Conservation (phyloP, 2,113 vertebrate genomes). For the Gobio gobio region DNA sequence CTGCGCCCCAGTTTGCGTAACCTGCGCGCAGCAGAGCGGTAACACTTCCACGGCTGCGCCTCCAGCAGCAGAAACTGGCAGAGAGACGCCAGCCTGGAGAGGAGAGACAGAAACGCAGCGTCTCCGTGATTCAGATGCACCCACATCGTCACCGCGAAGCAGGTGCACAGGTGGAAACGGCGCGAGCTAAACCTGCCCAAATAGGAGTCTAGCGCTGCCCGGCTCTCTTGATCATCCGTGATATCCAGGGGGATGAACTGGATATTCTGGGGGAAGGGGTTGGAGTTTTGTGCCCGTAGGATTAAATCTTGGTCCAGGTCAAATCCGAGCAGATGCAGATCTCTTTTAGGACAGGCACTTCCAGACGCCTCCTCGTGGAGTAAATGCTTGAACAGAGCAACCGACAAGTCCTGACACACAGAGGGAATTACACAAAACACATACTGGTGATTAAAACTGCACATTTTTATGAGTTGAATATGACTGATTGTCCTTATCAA, state of each 20-base stretch:
- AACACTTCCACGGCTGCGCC: conserved; percentile 94
- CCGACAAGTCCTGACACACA: conserved; percentile 83
- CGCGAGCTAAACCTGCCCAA: conserved; percentile 74
- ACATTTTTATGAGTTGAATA: neutral
- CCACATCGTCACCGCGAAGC: conserved; percentile 97
- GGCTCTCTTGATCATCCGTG: conserved; percentile 72
- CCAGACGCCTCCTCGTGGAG: conserved; percentile 63
- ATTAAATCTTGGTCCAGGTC: conserved; percentile 87
- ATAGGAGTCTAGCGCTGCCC: conserved; percentile 71
- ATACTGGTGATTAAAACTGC: neutral
- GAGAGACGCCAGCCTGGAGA: conserved; percentile 79
- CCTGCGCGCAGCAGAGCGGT: conserved; percentile 87
- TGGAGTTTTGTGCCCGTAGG: conserved; percentile 77
- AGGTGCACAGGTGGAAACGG: conserved; percentile 84
- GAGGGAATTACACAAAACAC: neutral
- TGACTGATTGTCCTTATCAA: neutral
- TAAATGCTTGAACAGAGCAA: conserved; percentile 87
- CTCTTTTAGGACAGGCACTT: neutral
- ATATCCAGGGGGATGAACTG: conserved; percentile 85
- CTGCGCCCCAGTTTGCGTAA: conserved; percentile 85
- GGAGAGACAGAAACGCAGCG: conserved; percentile 78
- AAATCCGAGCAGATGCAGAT: conserved; percentile 84
- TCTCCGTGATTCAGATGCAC: conserved; percentile 93
- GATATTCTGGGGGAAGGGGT: conserved; percentile 81
- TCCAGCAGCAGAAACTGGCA: conserved; percentile 85